Base-by-base conservation (phyloP, 2,113 vertebrate genomes). In the Pyrgilauda ruficollis region DNA sequence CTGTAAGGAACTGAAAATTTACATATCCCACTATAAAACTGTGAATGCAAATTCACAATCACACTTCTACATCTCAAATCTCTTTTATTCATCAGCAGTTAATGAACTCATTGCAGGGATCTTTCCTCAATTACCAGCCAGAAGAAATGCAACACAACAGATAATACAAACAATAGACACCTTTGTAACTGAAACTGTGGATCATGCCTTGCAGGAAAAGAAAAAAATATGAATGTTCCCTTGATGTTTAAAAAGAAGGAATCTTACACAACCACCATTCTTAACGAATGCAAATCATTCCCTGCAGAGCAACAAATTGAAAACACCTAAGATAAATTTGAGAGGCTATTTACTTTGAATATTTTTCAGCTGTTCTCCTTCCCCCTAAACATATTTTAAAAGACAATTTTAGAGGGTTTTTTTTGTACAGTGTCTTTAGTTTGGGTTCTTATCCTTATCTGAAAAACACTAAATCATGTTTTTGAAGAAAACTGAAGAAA, bases 301-400 rank as follows among this genome's bases (percentile, higher is more conserved):
- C 55, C 33, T 0, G 0, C 37, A 94, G 52, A 89, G 44, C 61
- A 87, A 70, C 33, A 70, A 62, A 87, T 10, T 41, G 64, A 79
- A 96, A 94, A 94, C 37, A 86, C 2, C 0, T 15, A 59, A 59
- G 62, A 83, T 44, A 62, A 67, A 96, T 53, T 0, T 52, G 47
- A 95, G 63, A 80, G 15, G 47, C 13, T 83, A 53, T 83, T 96
- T 91, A 67, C n/a, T 94, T 69, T 46, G 43, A 95, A 61, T 44
- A 74, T 17, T 41, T 90, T 70, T 87, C 24, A 59, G 16, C 68
- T 87, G 67, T 47, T 93, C 62, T 76, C 24, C 30, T 95, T 93
- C 14, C 15, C 18, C 41, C 68, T 78, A 76, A 84, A 69, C 11
- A 52, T 20, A 43, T 33, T 39, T 35, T 66, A 74, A 53, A 87